These are phyloP conservation scores for Cancer borealis DNA, from an alignment of 2,888 invertebrate species.

Conservation along the genomic window DNA sequence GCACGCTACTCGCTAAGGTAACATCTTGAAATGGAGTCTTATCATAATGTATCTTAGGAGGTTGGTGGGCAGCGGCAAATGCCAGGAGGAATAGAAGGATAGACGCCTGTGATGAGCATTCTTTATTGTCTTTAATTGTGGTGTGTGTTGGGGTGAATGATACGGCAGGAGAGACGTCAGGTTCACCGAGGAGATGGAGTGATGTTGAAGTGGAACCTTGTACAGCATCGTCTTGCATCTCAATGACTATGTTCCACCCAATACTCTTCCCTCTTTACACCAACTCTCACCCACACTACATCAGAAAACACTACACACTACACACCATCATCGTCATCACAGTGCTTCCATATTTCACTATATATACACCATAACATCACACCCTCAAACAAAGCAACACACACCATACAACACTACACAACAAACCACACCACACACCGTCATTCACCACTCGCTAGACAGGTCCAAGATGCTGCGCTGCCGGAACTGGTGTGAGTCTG, in stretches of 20 bases:
- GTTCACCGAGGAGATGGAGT: neutral
- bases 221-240: neutral
- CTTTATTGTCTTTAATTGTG: constrained; percentile 12
- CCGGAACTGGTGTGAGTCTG: constrained; percentile 37
- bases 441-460: constrained; percentile 5
- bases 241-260: neutral
- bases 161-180: neutral
- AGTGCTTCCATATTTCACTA: neutral
- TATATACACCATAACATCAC: neutral
- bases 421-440: neutral
- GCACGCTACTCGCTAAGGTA: constrained; percentile 6
- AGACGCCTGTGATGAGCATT: constrained; percentile 1
- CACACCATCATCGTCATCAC: neutral
- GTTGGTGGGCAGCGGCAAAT: neutral
- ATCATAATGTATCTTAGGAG: constrained; percentile 5
- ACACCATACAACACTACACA: neutral
- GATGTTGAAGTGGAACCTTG: neutral
- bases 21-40: constrained; percentile 26
- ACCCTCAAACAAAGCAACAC: neutral
- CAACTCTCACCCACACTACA: neutral
- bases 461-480: constrained; percentile 46
- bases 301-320: neutral
- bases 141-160: neutral
- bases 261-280: neutral
- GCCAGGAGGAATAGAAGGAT: neutral